Evolutionary conservation across 2,888 invertebrate genomes (phyloP), one percentile per base, ranked within the genome.

Genomic region (Melinopterus prodromus): DNA sequence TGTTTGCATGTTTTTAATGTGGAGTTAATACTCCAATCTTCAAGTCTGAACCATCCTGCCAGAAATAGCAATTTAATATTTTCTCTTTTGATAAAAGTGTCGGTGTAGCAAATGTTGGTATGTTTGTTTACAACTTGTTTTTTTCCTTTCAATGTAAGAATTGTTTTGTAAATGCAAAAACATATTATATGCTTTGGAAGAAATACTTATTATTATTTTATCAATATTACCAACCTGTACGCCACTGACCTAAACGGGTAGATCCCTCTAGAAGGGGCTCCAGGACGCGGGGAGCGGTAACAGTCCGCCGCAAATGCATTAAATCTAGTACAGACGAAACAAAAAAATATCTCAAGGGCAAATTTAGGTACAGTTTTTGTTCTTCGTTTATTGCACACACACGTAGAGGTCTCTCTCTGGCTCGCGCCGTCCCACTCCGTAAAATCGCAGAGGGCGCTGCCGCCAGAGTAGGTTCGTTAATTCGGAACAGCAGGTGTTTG

Each of bases 281-380:
- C 6, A 26, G 74, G 74, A 14, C n/a, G 74, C n/a, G 74, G 74
- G 74, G 37, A 71, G 15, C 14, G 71, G 7, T 1, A 26, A 16
- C 71, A 71, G 77, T 77, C 77, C 74, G 76, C 80, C 79, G 80
- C 77, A 81, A 81, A 79, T 81, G 80, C 80, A 81, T 81, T 78
- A 81, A 81, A 81, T 81, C 79, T 81, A 81, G 80, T 81, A 79
- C 80, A 81, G 80, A 79, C 80, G 74, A 81, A 81, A 81, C 80
- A 81, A 81, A 81, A 74, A 53, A 81, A 81, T 78, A 77, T 81
- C 69, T 79, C 80, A 81, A 81, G 80, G 80, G 80, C 80, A 81
- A 81, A 81, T 81, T 81, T 81, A 77, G 80, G 80, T 81, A 79
- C 78, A 69, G 15, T 78, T 72, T 74, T 78, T 53, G 16, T 15